These are phyloP conservation scores for Drosophila monieri DNA, from an alignment of 2,888 invertebrate genomes.

Conservation along the genomic window DNA sequence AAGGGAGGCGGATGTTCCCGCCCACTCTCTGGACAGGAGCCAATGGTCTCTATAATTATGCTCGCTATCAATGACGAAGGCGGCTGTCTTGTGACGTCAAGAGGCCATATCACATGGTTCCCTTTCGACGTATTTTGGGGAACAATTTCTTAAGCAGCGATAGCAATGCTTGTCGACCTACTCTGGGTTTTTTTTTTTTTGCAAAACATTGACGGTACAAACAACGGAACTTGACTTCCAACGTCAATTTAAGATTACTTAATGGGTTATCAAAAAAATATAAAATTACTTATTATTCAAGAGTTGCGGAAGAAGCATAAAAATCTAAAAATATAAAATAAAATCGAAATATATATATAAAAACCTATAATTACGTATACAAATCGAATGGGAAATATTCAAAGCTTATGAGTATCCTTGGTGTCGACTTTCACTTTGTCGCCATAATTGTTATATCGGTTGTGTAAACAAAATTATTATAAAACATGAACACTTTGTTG, in stretches of 20 bases:
- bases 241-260: neutral
- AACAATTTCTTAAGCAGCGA: conserved; percentile 19
- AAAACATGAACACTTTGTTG: neutral
- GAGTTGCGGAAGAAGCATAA: neutral
- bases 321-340: neutral
- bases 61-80: conserved; percentile 31
- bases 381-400: neutral
- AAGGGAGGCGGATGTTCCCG: conserved; percentile 1
- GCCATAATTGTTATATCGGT: neutral
- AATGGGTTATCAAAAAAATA: neutral
- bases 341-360: too few species aligned
- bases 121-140: neutral
- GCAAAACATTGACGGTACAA: neutral
- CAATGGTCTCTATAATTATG: conserved; percentile 31
- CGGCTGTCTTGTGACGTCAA: conserved; percentile 39
- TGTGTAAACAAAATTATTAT: neutral
- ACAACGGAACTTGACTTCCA: neutral
- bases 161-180: neutral
- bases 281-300: neutral
- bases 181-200: neutral
- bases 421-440: too few species aligned
- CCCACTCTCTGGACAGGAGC: conserved; percentile 15
- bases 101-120: conserved; percentile 21
- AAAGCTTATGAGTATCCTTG: neutral
- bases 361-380: too few species aligned